Evolutionary conservation across 2,113 vertebrate genomes (phyloP), one percentile per base, ranked within the genome.

Genomic region (Pterocles gutturalis): DNA sequence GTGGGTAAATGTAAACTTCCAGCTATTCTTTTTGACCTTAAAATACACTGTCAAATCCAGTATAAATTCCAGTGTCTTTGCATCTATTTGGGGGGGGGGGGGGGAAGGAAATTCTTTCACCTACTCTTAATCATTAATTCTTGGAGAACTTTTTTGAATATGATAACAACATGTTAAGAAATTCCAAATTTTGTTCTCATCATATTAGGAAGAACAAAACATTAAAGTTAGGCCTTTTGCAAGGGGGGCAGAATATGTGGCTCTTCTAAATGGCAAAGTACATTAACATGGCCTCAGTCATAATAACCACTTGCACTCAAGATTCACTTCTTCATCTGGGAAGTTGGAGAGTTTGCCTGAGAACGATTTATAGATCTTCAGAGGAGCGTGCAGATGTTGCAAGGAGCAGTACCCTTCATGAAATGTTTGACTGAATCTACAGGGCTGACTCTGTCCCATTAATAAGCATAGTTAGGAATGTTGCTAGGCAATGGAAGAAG

Each of bases 291-390:
- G 5, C 22, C 38, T 69, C 46, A 54, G 13, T 34, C 12, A 4
- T 29, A 83, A 65, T 33, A 79, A 46, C 5, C 1, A 2, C 4
- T 8, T 0, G 0, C 12, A 24, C 17, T 45, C 28, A 58, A 53
- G 11, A 36, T 36, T 64, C 16, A 19, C 18, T 66, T 48, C 43
- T 41, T 81, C 26, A 75, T 33, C n/a, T 38, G 22, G 17, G 19
- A 29, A 69, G 11, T 0, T 46, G 24, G 1, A 5, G 3, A 5
- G 1, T 4, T 67, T 57, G 13, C 13, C 29, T 55, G 21, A 31
- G 10, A 45, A 24, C 18, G 8, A 10, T 65, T 61, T 49, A 4
- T 2, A 65, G 28, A 69, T 8, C 9, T 85, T 38, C 20, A 79
- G 78, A 66, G 16, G 31, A 41, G 5, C 2, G 43, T 58, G 28